phyloP scores from a whole-genome alignment of 2,113 vertebrate genomes.

The Petrocephalus microphthalmus region DNA sequence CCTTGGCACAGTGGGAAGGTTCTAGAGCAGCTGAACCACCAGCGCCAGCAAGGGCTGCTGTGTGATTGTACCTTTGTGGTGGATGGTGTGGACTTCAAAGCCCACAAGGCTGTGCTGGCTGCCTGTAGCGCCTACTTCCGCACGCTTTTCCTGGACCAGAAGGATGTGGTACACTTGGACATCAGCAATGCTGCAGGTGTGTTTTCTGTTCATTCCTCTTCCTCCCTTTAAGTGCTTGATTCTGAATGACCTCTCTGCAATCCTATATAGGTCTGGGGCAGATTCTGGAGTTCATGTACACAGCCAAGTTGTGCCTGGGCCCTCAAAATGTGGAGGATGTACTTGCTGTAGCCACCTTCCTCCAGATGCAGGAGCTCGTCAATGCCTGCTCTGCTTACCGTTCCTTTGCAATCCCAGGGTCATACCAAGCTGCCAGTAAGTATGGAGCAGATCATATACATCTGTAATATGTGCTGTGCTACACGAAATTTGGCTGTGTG shows the following conservation, averaged over 20 bases:
- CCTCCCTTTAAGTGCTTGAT: background rate
- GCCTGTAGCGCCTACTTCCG: conserved; percentile 94
- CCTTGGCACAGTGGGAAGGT: conserved; percentile 90
- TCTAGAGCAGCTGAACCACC: conserved; percentile 87
- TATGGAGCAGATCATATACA: background rate
- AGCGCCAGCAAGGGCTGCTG: conserved; percentile 83
- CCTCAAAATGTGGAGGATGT: conserved; percentile 86
- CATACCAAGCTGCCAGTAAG: conserved; percentile 51
- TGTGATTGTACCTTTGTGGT: conserved; percentile 98
- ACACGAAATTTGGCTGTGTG: background rate
- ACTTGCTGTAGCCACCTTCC: conserved; percentile 82
- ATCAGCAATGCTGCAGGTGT: conserved; percentile 94
- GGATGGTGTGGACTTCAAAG: conserved; percentile 92
- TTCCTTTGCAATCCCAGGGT: conserved; percentile 56
- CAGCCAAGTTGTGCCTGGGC: conserved; percentile 79
- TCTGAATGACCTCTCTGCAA: background rate
- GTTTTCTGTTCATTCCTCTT: background rate
- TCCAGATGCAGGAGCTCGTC: conserved; percentile 91
- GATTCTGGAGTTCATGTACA: conserved; percentile 97
- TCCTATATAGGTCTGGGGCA: conserved; percentile 74
- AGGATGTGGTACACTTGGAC: conserved; percentile 93
- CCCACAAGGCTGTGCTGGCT: conserved; percentile 88
- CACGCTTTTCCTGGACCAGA: conserved; percentile 92
- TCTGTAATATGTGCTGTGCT: background rate
- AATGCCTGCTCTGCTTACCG: conserved; percentile 83